Base-by-base conservation (phyloP, 2,797 vertebrate species). In the Crenichthys baileyi region DNA sequence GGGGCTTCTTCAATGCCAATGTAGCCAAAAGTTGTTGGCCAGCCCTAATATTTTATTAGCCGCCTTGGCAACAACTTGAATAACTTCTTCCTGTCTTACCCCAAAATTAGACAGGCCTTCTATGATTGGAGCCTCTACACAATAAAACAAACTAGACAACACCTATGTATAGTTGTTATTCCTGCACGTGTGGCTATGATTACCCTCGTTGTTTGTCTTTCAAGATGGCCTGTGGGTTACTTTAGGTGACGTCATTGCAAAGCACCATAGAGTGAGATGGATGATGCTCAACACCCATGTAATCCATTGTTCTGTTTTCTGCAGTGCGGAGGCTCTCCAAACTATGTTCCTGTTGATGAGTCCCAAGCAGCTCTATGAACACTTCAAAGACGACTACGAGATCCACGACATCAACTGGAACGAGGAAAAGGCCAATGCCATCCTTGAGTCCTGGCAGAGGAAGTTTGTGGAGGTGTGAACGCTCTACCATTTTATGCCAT, bases 351-450 rank as follows among this genome's bases (percentile, higher is more conserved):
- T 99, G 86, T 95, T 99, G 81, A 99, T 99, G 98, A 99, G 98
- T 80, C 97, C 98, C 6, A 97, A 97, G 81, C 98, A 99, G 93
- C 96, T 99, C 31, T 99, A 97, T 0, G 97, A 99, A 91, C 98
- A 99, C 93, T 99, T 98, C 95, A 98, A 98, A 89, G 98, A 98
- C 0, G 97, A 99, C 94, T 99, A 99, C 0, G 97, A 99, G 95
- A 99, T 99, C 60, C 98, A 99, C 0, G 98, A 99, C 94, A 99
- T 99, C 77, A 98, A 97, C 95, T 99, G 98, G 98, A 99, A 97
- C 0, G 97, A 98, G 87, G 97, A 98, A 46, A 99, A 99, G 91
- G 98, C 98, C 0, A 93, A 95, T 0, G 96, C 96, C 68, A 98
- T 99, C 91, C 95, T 99, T 75, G 97, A 98, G 90, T 96, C 97